Conservation (phyloP, 2,888 invertebrate genomes). For the Zygothrica quintamaculata region DNA sequence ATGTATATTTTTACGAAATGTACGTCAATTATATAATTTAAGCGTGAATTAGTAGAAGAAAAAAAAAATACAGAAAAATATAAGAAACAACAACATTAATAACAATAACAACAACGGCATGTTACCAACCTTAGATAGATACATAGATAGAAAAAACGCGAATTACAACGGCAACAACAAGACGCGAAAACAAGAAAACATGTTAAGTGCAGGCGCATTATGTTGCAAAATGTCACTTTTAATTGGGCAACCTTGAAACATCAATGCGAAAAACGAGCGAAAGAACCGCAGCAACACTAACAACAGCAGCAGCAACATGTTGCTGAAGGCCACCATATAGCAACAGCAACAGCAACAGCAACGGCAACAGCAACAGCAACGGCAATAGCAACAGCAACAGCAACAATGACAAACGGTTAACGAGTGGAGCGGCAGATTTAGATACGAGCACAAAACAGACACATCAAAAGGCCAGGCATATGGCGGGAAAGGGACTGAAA, state of each 20-base stretch:
- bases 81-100: constrained; percentile 11
- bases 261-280: constrained; percentile 73
- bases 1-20: constrained; percentile 70
- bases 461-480: constrained; percentile 62
- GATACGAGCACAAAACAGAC: constrained; percentile 58
- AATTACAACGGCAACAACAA: constrained; percentile 52
- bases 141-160: constrained; percentile 30
- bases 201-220: constrained; percentile 79
- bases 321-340: constrained; percentile 64
- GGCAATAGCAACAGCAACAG: constrained; percentile 31
- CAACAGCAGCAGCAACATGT: constrained; percentile 54
- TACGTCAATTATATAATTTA: constrained; percentile 76
- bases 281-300: constrained; percentile 52
- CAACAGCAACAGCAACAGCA: constrained; percentile 33
- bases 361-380: constrained; percentile 29
- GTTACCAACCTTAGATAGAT: constrained; percentile 39
- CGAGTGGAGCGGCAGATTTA: constrained; percentile 66
- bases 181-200: constrained; percentile 70
- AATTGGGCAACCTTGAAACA: constrained; percentile 83
- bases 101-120: constrained; percentile 22
- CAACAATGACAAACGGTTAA: constrained; percentile 75
- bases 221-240: constrained; percentile 82
- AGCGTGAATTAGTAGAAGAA: constrained; percentile 66
- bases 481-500: constrained; percentile 58
- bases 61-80: constrained; percentile 14